Conservation (phyloP, 2,888 invertebrate species). For the Venusia cambrica region DNA sequence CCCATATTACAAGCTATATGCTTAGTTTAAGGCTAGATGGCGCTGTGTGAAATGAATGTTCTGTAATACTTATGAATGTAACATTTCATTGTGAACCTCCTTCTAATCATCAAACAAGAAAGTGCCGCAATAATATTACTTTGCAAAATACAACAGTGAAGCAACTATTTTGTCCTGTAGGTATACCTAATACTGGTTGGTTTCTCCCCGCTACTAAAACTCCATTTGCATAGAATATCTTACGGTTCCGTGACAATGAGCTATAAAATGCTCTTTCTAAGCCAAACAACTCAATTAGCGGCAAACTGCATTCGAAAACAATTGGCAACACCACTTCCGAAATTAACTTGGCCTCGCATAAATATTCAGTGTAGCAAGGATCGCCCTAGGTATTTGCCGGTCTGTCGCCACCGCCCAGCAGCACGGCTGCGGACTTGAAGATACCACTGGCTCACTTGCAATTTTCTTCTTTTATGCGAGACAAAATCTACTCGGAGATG, state of each 20-base stretch:
- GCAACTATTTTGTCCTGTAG: too few relatives aligned
- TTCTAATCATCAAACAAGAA: too few relatives aligned
- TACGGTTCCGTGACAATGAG: constrained; percentile 17
- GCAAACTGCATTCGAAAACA: constrained; percentile 30
- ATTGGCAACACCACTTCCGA: constrained; percentile 45
- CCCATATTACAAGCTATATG: too few relatives aligned
- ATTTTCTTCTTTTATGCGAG: too few relatives aligned
- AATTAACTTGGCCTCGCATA: constrained; percentile 54
- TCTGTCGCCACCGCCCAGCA: constrained; percentile 57
- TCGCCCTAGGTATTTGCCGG: constrained; percentile 69
- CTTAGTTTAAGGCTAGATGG: too few relatives aligned
- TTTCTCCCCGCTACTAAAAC: constrained; percentile 5
- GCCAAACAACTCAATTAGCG: constrained; percentile 28
- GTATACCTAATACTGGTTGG: too few relatives aligned
- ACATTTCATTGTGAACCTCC: too few relatives aligned
- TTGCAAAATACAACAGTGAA: too few relatives aligned
- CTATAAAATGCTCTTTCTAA: constrained; percentile 18
- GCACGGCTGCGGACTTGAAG: constrained; percentile 24
- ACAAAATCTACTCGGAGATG: too few relatives aligned
- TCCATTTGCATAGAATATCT: constrained; percentile 13
- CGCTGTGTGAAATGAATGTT: too few relatives aligned
- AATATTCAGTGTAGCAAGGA: constrained; percentile 63
- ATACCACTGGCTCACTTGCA: constrained; percentile 1
- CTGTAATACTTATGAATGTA: too few relatives aligned
- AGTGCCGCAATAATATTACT: too few relatives aligned